Evolutionary conservation across 2,888 invertebrate genomes (phyloP).

Genomic region (Slavum lentiscoides): DNA sequence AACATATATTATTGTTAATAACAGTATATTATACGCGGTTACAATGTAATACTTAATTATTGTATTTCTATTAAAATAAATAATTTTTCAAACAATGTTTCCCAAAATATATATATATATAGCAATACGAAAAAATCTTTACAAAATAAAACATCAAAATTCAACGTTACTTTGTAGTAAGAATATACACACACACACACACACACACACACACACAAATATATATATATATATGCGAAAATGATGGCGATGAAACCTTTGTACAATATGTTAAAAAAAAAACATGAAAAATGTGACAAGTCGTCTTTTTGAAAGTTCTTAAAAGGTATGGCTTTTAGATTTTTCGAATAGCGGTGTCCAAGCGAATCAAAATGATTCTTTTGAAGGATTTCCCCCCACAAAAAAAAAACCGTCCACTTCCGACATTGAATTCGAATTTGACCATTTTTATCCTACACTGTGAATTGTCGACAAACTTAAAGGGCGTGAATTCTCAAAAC

Average conservation of each 20-base stretch:
- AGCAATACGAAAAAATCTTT: not conserved
- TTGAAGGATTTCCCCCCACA: not conserved
- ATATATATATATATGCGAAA: not conserved
- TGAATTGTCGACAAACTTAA: slow-evolving; percentile 30
- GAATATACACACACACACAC: too few relatives aligned
- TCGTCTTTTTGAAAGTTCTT: slow-evolving; percentile 6
- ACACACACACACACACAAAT: too few relatives aligned
- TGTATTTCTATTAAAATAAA: not conserved
- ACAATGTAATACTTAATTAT: not conserved
- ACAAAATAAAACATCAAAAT: not conserved
- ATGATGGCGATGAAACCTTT: not conserved
- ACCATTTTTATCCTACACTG: slow-evolving; percentile 18
- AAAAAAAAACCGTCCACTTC: slow-evolving; percentile 18
- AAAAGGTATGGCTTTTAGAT: slow-evolving; percentile 23
- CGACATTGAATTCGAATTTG: slow-evolving; percentile 11
- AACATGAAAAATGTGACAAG: not conserved
- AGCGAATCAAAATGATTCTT: slow-evolving; percentile 32
- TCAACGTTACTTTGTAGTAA: not conserved
- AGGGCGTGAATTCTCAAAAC: slow-evolving; percentile 8
- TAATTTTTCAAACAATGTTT: not conserved
- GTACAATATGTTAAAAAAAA: slow-evolving; percentile 1
- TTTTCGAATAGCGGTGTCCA: slow-evolving; percentile 33
- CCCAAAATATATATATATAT: not conserved
- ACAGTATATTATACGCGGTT: not conserved
- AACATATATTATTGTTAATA: not conserved